A percentile compares a stretch with the other conserved stretches of the same genome.
These are phyloP conservation scores for Scophthalmus maximus DNA, from an alignment of 2,113 vertebrate species.

Conservation along the genomic window DNA sequence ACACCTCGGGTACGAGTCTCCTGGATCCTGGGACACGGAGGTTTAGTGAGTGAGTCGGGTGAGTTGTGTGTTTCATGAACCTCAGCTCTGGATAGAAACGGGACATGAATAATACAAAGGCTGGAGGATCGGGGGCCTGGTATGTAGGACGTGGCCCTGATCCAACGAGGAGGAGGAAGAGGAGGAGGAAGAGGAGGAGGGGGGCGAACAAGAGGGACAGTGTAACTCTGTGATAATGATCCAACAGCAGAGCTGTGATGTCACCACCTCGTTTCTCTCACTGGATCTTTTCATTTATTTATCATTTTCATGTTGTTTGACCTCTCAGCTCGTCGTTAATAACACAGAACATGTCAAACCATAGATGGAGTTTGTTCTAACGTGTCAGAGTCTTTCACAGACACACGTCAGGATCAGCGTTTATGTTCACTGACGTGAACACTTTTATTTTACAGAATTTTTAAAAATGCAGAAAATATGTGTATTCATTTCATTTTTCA, in stretches of 20 bases:
- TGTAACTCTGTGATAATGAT: slow-evolving; percentile 61
- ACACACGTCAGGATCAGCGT: too few relatives aligned
- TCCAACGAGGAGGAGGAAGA: slow-evolving; percentile 41
- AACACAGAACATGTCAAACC: too few relatives aligned
- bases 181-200: slow-evolving; percentile 26
- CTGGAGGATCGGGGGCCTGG: slow-evolving; percentile 45
- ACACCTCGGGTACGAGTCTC: slow-evolving; percentile 39
- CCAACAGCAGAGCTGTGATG: slow-evolving; percentile 24
- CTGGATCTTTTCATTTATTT: too few relatives aligned
- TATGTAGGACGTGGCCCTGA: slow-evolving; percentile 58
- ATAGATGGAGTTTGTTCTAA: too few relatives aligned
- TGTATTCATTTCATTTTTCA: too few relatives aligned
- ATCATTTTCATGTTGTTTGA: too few relatives aligned
- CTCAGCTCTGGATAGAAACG: slow-evolving; percentile 59
- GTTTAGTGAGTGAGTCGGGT: slow-evolving; percentile 44
- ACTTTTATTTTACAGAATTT: too few relatives aligned
- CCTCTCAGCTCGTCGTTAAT: too few relatives aligned
- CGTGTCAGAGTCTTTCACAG: too few relatives aligned
- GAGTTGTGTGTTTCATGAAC: slow-evolving; percentile 52
- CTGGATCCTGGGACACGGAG: slow-evolving; percentile 46
- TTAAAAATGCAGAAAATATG: too few relatives aligned
- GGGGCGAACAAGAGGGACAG: slow-evolving; percentile 57
- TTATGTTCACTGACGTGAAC: too few relatives aligned
- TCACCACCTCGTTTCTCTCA: not conserved
- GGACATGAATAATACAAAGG: slow-evolving; percentile 70